Evolutionary conservation across 2,888 invertebrate species (phyloP).

Genomic region (Stomorhina lunata): DNA sequence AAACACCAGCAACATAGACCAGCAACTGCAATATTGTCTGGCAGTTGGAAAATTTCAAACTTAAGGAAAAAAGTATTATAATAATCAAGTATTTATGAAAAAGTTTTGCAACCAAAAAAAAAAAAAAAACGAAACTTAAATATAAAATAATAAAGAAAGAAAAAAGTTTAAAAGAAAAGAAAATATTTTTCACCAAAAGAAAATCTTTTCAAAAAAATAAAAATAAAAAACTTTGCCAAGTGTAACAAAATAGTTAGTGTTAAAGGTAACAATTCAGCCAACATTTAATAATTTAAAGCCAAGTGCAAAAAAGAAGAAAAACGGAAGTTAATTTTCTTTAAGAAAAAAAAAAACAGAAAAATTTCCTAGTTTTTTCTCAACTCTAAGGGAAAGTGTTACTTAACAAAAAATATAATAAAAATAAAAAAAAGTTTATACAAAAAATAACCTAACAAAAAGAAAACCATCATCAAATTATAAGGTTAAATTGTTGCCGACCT

Average conservation of each 20-base stretch:
- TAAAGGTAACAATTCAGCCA: slow-evolving; percentile 47
- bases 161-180: slow-evolving; percentile 14
- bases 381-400: slow-evolving; percentile 35
- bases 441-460: background rate
- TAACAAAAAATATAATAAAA: background rate
- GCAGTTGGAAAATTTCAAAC: slow-evolving; percentile 12
- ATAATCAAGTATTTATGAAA: slow-evolving; percentile 62
- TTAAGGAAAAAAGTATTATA: slow-evolving; percentile 37
- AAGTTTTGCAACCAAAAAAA: slow-evolving; percentile 59
- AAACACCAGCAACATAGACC: slow-evolving; percentile 21
- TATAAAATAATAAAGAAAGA: background rate
- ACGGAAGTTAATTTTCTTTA: background rate
- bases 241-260: slow-evolving; percentile 45
- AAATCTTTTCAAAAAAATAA: background rate
- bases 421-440: slow-evolving; percentile 6
- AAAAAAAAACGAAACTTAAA: background rate
- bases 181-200: background rate
- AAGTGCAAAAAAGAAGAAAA: background rate
- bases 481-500: slow-evolving; percentile 37
- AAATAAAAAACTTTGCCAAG: slow-evolving; percentile 37
- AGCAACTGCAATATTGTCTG: slow-evolving; percentile 43
- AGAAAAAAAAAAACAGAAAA: slow-evolving; percentile 24
- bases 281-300: slow-evolving; percentile 50
- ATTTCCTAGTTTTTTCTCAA: background rate
- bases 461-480: slow-evolving; percentile 41